Percentiles rank a stretch among this genome's conserved stretches.
Evolutionary conservation across 2,797 vertebrate genomes (phyloP).

Genomic region (Delichon dasypus): DNA sequence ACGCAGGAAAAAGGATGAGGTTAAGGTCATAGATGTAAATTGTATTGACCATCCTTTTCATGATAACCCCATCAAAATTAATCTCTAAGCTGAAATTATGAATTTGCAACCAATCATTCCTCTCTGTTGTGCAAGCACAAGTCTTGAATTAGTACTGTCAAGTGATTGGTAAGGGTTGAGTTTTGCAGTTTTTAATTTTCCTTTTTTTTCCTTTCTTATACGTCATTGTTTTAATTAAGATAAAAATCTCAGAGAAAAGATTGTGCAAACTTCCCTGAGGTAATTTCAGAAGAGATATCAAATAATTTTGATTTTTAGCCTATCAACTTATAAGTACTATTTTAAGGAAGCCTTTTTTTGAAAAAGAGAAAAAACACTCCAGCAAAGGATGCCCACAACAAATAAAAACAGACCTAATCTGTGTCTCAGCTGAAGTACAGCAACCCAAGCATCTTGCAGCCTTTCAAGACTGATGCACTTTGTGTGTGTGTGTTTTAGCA

Average conservation of each 20-base stretch:
- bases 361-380: not conserved
- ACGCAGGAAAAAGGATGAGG: not conserved
- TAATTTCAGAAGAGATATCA: not conserved
- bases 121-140: not conserved
- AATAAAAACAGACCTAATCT: not conserved
- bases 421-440: constrained; percentile 8
- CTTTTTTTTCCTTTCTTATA: not conserved
- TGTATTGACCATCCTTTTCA: not conserved
- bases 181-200: not conserved
- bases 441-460: not conserved
- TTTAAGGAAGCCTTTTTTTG: not conserved
- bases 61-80: not conserved
- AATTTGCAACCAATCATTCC: constrained; percentile 15
- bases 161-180: not conserved
- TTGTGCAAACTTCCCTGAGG: not conserved
- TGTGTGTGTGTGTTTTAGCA: not conserved
- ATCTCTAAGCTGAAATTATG: not conserved
- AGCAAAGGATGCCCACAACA: not conserved
- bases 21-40: not conserved
- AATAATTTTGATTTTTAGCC: not conserved
- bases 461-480: not conserved
- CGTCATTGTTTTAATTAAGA: not conserved
- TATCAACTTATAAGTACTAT: not conserved
- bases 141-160: not conserved
- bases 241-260: not conserved